Conservation (phyloP, 1,140 invertebrate genomes). For the Carposina sasakii region DNA sequence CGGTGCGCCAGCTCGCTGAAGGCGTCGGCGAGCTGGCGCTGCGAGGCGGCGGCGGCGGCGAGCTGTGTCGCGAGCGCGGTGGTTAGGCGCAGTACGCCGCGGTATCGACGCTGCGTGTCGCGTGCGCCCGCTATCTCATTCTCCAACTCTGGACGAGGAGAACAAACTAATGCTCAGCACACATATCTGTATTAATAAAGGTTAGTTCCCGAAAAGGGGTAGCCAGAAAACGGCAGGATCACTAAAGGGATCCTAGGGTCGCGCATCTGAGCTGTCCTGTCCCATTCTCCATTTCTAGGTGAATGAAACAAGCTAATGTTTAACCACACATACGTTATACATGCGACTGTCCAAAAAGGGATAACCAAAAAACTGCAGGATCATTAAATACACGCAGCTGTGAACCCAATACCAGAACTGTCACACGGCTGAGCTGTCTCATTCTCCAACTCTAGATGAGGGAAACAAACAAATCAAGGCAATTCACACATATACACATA, state of each 20-base stretch:
- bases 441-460: conserved; percentile 86
- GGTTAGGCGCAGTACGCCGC: conserved; percentile 89
- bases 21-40: conserved; percentile 88
- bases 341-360: too few species aligned
- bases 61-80: conserved; percentile 86
- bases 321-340: too few species aligned
- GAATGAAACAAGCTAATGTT: too few species aligned
- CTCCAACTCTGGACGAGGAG: conserved; percentile 87
- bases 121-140: conserved; percentile 91
- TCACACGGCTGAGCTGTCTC: conserved; percentile 94
- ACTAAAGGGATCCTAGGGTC: too few species aligned
- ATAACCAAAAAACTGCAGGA: too few species aligned
- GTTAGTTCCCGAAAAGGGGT: too few species aligned
- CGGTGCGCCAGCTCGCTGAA: conserved; percentile 96
- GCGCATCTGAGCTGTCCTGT: too few species aligned
- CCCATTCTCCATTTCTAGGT: too few species aligned
- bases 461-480: not conserved
- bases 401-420: too few species aligned
- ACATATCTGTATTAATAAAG: too few species aligned
- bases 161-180: not conserved
- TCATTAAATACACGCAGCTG: too few species aligned
- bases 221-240: too few species aligned
- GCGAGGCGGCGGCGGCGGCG: conserved; percentile 78
- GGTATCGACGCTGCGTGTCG: conserved; percentile 96
- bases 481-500: conserved; percentile 7